Base-by-base conservation (phyloP, 2,888 invertebrate genomes). In the Spodoptera exigua region DNA sequence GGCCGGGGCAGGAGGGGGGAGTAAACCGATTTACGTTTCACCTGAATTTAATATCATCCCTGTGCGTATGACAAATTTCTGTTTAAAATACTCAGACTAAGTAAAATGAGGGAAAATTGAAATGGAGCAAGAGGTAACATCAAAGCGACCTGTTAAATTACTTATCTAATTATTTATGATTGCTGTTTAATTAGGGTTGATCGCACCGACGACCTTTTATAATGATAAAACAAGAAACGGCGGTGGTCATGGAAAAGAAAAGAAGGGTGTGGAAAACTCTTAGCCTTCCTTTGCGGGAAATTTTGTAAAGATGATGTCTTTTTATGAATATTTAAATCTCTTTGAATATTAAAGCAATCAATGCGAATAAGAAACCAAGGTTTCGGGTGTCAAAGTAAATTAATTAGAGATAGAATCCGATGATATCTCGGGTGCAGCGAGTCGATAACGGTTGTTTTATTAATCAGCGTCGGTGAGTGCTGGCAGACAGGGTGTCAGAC, bases 401-500 rank as follows among this genome's bases (percentile, higher is more conserved):
- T 85, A 78, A 86, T 87, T 84, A 85, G 82, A 86, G 82, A 85
- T 84, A 67, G 75, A 79, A 77, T 78, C 67, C 80, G 79, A 82
- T 83, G 83, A 86, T 86, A 88, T 86, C 85, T 86, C 78, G 81
- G 85, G 84, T 88, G 89, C 87, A 87, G 76, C 61, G 68, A 80
- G 80, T 78, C 86, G 85, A 87, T 89, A 85, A 82, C 81, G 84
- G 84, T 88, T 88, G 88, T 90, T 92, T 91, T 91, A 92, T 90
- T 92, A 92, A 93, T 91, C 91, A 88, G 87, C 77, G 86, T 76
- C 81, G 83, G 80, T 76, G 82, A 79, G 75, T 60, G 81, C 71
- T 79, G 80, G 90, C 81, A 92, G 92, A 93, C 93, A 80, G 89
- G 88, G 87, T 87, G 89, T 89, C 90, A 93, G 92, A 92, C 92